Evolutionary conservation across 1,140 invertebrate genomes (phyloP), one percentile per base, ranked within the genome.

Genomic region (Lasaia peninsularis): DNA sequence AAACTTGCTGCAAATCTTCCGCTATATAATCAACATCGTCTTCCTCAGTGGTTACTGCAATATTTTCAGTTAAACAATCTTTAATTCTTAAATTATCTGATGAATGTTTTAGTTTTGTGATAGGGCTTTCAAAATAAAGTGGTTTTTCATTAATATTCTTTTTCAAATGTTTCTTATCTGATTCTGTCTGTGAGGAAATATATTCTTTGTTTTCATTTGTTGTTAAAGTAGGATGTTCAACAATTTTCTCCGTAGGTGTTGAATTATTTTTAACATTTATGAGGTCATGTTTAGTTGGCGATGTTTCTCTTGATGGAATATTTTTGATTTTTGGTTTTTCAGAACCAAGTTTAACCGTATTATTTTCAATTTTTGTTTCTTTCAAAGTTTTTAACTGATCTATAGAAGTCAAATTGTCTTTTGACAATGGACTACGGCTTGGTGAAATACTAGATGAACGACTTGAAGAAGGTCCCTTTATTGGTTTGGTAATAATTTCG

Each of bases 361-460:
- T 16, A n/a, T 33, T 0, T 75, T 74, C 34, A 3, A 10, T 12
- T 44, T 21, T 49, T 21, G 11, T 1, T 34, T 69, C 48, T 31
- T 63, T 14, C 31, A 14, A 14, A 8, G 14, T 21, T 9, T 18
- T 59, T 32, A 11, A 12, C 0, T 18, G 24, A 32, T 44, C 48
- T 31, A 16, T 44, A 2, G 14, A 20, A 34, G 20, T 3, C 16
- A 37, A 44, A 24, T 52, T 31, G 60, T 76, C 73, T 66, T 69
- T 75, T 33, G 67, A 73, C 55, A 56, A 62, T 55, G 68, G 75
- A 66, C 76, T 84, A 5, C 44, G 56, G 56, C 78, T 79, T 4
- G 81, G 78, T 21, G 80, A 86, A 12, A 71, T 55, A 53, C 67
- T 76, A 33, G 73, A 63, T 34, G 78, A 78, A 56, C 62, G 69